A percentile compares a stretch with the other conserved stretches of the same genome.
Conservation (phyloP, 2,888 invertebrate species). For the Prenolepis imparis region DNA sequence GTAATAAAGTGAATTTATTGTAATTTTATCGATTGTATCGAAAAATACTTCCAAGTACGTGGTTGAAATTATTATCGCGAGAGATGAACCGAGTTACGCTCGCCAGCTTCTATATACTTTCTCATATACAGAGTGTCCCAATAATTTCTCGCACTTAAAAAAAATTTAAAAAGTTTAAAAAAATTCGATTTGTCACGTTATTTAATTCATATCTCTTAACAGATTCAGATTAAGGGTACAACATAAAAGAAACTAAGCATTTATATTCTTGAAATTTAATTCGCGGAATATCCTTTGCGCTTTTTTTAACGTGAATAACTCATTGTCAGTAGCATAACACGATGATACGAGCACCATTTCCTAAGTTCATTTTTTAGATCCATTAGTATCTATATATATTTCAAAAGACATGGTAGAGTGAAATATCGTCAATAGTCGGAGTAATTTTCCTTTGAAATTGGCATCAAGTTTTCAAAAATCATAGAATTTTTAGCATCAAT, state of each 20-base stretch:
- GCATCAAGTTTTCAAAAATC: not conserved
- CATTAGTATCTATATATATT: not conserved
- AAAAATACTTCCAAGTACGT: conserved; percentile 36
- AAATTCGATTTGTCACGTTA: not conserved
- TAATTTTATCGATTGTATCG: conserved; percentile 21
- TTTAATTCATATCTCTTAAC: not conserved
- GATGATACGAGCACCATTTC: not conserved
- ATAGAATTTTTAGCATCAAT: not conserved
- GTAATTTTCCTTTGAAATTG: not conserved
- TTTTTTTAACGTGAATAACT: not conserved
- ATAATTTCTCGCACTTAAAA: not conserved
- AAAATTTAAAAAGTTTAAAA: not conserved
- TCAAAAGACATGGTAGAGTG: not conserved
- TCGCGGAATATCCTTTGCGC: not conserved
- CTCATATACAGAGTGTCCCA: conserved; percentile 29
- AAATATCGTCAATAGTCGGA: not conserved
- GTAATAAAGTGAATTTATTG: conserved; percentile 7
- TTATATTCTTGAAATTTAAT: not conserved
- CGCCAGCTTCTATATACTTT: conserved; percentile 29
- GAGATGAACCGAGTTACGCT: conserved; percentile 33
- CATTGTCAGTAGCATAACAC: not conserved
- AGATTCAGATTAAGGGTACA: not conserved
- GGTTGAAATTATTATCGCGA: conserved; percentile 33
- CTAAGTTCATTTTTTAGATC: not conserved
- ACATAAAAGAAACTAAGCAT: not conserved